phyloP scores from a whole-genome alignment of 1,140 invertebrate genomes.

The Drosophila pachea region DNA sequence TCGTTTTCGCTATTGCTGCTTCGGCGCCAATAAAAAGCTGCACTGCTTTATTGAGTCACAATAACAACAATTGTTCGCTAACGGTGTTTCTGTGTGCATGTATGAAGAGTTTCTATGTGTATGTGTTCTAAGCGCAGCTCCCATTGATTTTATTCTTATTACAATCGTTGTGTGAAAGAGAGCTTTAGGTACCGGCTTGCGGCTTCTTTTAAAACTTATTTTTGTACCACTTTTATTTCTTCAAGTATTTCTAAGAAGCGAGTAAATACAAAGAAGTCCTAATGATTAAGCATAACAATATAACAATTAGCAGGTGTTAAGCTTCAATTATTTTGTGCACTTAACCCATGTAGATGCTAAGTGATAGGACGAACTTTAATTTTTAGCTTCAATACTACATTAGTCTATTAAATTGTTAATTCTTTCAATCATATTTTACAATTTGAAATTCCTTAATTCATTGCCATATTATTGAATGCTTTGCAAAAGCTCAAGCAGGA shows the following conservation, averaged over 20 bases:
- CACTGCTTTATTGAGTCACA: constrained; percentile 22
- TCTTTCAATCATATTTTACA: too few relatives aligned
- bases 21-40: constrained; percentile 1
- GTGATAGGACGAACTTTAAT: too few relatives aligned
- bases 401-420: too few relatives aligned
- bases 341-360: too few relatives aligned
- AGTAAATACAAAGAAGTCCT: neutral
- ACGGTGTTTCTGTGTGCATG: neutral
- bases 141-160: constrained; percentile 38
- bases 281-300: too few relatives aligned
- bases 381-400: too few relatives aligned
- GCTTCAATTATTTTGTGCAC: neutral
- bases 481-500: too few relatives aligned
- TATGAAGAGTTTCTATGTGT: neutral
- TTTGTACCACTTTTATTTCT: too few relatives aligned
- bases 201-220: neutral
- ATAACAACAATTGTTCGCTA: constrained; percentile 12
- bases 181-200: constrained; percentile 33
- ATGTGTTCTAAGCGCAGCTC: constrained; percentile 19
- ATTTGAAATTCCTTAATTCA: too few relatives aligned
- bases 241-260: neutral
- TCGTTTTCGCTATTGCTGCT: neutral
- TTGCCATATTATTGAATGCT: too few relatives aligned
- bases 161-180: constrained; percentile 17
- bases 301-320: too few relatives aligned